Evolutionary conservation across 2,888 invertebrate genomes (phyloP).

Genomic region (Acrobeloides nanus): DNA sequence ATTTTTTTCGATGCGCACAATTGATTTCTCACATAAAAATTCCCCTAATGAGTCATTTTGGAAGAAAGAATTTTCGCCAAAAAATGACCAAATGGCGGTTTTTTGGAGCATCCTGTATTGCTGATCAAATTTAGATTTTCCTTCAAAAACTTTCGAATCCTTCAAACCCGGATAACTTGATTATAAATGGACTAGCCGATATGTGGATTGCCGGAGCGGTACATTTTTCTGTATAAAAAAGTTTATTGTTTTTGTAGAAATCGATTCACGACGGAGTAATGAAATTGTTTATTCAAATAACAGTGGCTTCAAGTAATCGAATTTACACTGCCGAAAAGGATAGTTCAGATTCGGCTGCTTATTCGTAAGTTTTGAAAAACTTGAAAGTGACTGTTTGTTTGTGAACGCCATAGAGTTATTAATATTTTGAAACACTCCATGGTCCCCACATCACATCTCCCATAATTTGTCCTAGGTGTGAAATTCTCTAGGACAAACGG

Average conservation of each 20-base stretch:
- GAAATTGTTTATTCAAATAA: slow-evolving; percentile 93
- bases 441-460: too few relatives aligned
- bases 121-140: slow-evolving; percentile 91
- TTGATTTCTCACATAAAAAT: too few relatives aligned
- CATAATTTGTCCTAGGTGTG: too few relatives aligned
- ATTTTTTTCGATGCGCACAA: too few relatives aligned
- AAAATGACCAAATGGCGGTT: too few relatives aligned
- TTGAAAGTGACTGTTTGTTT: too few relatives aligned
- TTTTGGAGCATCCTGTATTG: too few relatives aligned
- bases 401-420: too few relatives aligned
- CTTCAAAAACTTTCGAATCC: slow-evolving; percentile 87
- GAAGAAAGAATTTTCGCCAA: too few relatives aligned
- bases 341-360: too few relatives aligned
- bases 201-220: slow-evolving; percentile 76
- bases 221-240: slow-evolving; percentile 3
- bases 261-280: slow-evolving; percentile 83
- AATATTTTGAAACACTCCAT: too few relatives aligned
- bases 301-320: slow-evolving; percentile 68
- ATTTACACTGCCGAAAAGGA: slow-evolving; percentile 46
- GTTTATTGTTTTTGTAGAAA: slow-evolving; percentile 54
- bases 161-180: slow-evolving; percentile 67
- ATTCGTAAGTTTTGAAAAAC: slow-evolving; percentile 35
- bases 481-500: slow-evolving; percentile 8
- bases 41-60: too few relatives aligned
- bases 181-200: slow-evolving; percentile 92